Evolutionary conservation across 2,797 vertebrate genomes (phyloP).

Genomic region (Lacerta viridis): DNA sequence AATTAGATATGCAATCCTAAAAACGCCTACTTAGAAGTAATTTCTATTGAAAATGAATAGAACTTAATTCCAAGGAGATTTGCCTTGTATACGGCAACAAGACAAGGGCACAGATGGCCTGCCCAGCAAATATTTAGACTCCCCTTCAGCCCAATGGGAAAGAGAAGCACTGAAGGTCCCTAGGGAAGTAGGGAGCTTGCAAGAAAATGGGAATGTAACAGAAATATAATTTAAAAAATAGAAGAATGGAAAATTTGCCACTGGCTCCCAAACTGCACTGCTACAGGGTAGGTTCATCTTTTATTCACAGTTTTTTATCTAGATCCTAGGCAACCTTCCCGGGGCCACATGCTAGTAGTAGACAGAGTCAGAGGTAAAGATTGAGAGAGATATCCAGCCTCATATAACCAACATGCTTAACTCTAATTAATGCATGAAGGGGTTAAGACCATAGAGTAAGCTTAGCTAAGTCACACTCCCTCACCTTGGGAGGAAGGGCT

Average conservation of each 20-base stretch:
- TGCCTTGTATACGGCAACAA: conserved; percentile 5
- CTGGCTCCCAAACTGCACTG: neutral
- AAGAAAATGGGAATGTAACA: neutral
- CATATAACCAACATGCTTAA: no score
- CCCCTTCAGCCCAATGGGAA: neutral
- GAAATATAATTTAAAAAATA: neutral
- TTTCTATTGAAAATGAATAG: conserved; percentile 24
- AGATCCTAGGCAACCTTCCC: neutral
- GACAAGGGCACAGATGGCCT: conserved; percentile 26
- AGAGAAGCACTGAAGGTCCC: neutral
- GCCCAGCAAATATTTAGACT: conserved; percentile 5
- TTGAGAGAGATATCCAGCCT: neutral
- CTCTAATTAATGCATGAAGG: no score
- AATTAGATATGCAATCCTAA: conserved; percentile 28
- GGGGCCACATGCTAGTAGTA: no score
- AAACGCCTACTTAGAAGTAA: conserved; percentile 17
- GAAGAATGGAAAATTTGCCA: neutral
- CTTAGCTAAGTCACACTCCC: no score
- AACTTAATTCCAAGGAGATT: conserved; percentile 43
- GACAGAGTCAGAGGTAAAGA: neutral
- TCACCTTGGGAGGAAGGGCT: no score
- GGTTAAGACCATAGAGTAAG: no score
- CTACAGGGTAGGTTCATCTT: neutral
- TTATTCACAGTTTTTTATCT: neutral
- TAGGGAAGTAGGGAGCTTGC: neutral